These are phyloP conservation scores for Drosophila trichaetosa DNA, from an alignment of 2,888 invertebrate species.

Conservation along the genomic window DNA sequence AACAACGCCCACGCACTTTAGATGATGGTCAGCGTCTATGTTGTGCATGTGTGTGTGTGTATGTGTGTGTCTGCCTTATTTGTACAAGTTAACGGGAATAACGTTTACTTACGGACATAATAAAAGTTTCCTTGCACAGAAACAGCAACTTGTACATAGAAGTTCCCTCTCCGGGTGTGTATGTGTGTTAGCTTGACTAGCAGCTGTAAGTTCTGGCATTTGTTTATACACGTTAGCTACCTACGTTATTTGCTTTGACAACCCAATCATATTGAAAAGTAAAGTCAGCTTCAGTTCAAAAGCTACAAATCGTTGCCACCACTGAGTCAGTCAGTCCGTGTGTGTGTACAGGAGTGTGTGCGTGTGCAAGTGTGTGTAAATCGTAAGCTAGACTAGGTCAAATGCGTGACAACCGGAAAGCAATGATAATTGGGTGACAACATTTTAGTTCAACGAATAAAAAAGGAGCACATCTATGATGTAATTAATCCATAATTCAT, in stretches of 20 bases:
- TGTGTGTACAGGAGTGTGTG: not conserved
- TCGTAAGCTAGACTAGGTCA: not conserved
- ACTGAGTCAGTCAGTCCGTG: not conserved
- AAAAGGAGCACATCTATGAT: not conserved
- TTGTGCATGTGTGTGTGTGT: constrained; percentile 16
- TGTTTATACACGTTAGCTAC: constrained; percentile 64
- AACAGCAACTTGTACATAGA: constrained; percentile 9
- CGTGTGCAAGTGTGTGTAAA: not conserved
- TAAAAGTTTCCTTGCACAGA: constrained; percentile 52
- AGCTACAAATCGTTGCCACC: constrained; percentile 43
- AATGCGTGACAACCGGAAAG: not conserved
- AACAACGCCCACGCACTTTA: constrained; percentile 48
- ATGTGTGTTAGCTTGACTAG: constrained; percentile 17
- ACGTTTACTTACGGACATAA: constrained; percentile 78
- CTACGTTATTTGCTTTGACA: constrained; percentile 69
- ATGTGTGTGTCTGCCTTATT: constrained; percentile 40
- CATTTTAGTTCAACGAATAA: not conserved
- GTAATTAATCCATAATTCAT: constrained; percentile 16
- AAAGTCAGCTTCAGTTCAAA: constrained; percentile 59
- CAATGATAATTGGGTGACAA: constrained; percentile 1
- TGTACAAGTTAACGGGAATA: constrained; percentile 76
- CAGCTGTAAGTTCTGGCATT: constrained; percentile 59
- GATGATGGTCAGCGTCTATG: constrained; percentile 25
- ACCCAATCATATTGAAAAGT: constrained; percentile 77
- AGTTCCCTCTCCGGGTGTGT: constrained; percentile 9